A percentile compares a stretch with the other conserved stretches of the same genome.
These are phyloP conservation scores for Mohoua ochrocephala DNA, from an alignment of 2,113 vertebrate species.

Conservation along the genomic window DNA sequence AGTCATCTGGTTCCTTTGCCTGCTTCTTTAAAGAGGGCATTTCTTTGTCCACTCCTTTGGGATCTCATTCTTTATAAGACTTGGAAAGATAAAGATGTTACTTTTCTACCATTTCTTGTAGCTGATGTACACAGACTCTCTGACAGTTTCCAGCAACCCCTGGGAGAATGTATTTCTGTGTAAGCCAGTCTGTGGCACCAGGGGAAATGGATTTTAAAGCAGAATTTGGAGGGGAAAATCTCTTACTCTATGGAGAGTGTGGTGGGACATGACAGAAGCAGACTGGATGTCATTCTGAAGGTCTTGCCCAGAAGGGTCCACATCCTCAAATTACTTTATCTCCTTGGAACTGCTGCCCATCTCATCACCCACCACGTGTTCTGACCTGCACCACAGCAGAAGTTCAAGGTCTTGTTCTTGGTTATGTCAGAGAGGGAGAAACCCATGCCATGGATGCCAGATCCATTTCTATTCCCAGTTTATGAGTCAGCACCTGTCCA, in stretches of 20 bases:
- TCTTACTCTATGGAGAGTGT: background rate
- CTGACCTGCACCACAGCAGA: background rate
- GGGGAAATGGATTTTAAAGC: background rate
- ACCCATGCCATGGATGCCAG: fast-evolving
- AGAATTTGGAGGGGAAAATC: background rate
- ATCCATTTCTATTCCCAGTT: fast-evolving
- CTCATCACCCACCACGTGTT: background rate
- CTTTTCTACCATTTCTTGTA: background rate
- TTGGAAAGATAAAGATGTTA: background rate
- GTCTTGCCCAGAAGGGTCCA: background rate
- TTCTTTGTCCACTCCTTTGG: background rate
- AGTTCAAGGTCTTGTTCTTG: background rate
- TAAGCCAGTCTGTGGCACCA: background rate
- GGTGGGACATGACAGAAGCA: background rate
- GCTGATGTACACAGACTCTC: background rate
- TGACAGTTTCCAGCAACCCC: background rate
- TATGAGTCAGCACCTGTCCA: background rate
- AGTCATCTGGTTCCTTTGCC: background rate
- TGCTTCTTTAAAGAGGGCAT: background rate
- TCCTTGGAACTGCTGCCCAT: background rate
- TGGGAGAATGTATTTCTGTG: background rate
- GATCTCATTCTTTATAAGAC: background rate
- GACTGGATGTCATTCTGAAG: background rate
- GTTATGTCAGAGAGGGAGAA: background rate
- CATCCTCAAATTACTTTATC: background rate